Percentiles rank a stretch among this genome's conserved stretches.
phyloP scores from a whole-genome alignment of 2,888 invertebrate species.

The Eurytoma californica region DNA sequence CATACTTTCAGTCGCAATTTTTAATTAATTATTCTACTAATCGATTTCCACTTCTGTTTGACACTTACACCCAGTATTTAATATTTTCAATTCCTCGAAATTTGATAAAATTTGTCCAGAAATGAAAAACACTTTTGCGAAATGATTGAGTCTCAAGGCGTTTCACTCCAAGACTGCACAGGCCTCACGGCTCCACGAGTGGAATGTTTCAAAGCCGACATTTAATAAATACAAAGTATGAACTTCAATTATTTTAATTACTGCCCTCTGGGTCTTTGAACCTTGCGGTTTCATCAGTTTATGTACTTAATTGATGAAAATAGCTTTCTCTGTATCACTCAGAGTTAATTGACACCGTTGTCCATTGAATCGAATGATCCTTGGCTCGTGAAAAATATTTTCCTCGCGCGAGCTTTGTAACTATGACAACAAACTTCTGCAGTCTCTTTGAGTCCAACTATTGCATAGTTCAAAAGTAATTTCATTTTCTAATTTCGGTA shows the following conservation, averaged over 20 bases:
- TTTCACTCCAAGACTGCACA: too few species aligned
- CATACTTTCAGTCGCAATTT: too few species aligned
- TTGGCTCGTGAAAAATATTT: constrained; percentile 30
- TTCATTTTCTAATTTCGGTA: too few species aligned
- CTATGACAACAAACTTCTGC: constrained; percentile 6
- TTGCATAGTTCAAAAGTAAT: background rate
- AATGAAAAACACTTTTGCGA: too few species aligned
- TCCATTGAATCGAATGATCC: constrained; percentile 21
- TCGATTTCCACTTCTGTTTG: too few species aligned
- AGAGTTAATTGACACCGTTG: constrained; percentile 22
- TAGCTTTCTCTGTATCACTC: constrained; percentile 33
- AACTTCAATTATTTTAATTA: constrained; percentile 25
- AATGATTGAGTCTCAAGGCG: too few species aligned
- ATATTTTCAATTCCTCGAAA: too few species aligned
- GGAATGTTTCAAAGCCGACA: constrained; percentile 2
- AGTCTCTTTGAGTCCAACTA: background rate
- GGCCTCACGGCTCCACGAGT: background rate
- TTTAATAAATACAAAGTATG: background rate
- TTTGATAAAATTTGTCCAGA: too few species aligned
- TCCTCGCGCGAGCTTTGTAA: background rate
- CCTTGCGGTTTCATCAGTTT: constrained; percentile 17
- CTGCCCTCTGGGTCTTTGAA: constrained; percentile 26
- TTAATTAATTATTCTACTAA: too few species aligned
- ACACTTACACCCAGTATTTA: too few species aligned
- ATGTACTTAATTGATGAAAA: constrained; percentile 33